These are phyloP conservation scores for Cynoglossus semilaevis DNA, from an alignment of 2,113 vertebrate genomes.

Conservation along the genomic window DNA sequence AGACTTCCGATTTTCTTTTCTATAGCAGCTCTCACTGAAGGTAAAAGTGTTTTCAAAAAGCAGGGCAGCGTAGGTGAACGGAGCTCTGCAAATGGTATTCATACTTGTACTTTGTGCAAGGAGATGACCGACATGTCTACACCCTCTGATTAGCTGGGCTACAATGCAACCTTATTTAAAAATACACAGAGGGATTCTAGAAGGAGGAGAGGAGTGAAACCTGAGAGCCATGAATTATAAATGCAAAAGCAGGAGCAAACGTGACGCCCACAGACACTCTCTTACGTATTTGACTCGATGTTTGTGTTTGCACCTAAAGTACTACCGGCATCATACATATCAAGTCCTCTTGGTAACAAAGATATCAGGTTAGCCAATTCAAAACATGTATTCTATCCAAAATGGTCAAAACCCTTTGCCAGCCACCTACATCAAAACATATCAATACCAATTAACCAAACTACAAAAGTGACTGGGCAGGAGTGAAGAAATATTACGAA, in stretches of 20 bases:
- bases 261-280: conserved; percentile 48
- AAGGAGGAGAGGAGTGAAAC: conserved; percentile 52
- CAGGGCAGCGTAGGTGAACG: conserved; percentile 9
- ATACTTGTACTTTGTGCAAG: conserved; percentile 7
- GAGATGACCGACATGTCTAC: conserved; percentile 32
- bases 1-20: neutral
- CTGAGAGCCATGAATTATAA: conserved; percentile 65
- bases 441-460: conserved; percentile 9
- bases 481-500: no score
- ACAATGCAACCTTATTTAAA: conserved; percentile 63
- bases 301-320: conserved; percentile 28
- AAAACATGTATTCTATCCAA: conserved; percentile 40
- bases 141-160: conserved; percentile 40
- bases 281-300: conserved; percentile 27
- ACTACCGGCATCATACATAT: conserved; percentile 19
- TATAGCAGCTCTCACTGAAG: neutral
- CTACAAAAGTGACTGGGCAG: no score
- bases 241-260: conserved; percentile 52
- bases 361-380: conserved; percentile 23
- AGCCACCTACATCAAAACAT: conserved; percentile 46
- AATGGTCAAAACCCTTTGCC: conserved; percentile 20
- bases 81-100: conserved; percentile 15
- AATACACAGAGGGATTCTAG: conserved; percentile 62
- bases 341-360: no score
- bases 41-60: neutral